phyloP scores from a whole-genome alignment of 2,888 invertebrate species.

The Rhopalosiphum nymphaeae region DNA sequence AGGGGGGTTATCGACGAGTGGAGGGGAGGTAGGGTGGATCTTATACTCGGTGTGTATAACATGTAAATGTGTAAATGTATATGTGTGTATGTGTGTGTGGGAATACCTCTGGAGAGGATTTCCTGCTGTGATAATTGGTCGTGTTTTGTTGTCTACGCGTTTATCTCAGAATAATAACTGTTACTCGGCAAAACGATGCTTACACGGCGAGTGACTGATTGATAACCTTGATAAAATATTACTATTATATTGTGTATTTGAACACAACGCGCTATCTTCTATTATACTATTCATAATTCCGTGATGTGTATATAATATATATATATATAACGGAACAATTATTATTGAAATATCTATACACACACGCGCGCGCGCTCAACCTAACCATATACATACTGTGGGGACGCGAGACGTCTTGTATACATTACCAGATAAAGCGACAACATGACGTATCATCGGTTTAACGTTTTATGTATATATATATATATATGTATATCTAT shows the following conservation, averaged over 20 bases:
- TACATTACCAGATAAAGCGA: background rate
- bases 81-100: background rate
- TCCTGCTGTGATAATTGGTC: background rate
- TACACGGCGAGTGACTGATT: conserved; percentile 16
- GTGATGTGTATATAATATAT: background rate
- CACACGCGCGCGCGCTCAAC: background rate
- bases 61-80: background rate
- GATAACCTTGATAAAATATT: conserved; percentile 37
- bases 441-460: background rate
- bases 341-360: background rate
- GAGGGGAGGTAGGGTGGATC: background rate
- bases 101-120: background rate
- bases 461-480: background rate
- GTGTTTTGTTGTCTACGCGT: conserved; percentile 28
- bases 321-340: background rate
- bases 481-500: background rate
- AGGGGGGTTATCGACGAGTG: background rate
- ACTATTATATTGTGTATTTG: background rate
- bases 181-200: background rate
- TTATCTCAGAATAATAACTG: conserved; percentile 25
- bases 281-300: background rate
- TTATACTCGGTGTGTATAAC: background rate
- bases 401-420: background rate
- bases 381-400: background rate
- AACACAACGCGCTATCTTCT: background rate